Evolutionary conservation across 1,140 invertebrate genomes (phyloP).

Genomic region (Listronotus bonariensis): DNA sequence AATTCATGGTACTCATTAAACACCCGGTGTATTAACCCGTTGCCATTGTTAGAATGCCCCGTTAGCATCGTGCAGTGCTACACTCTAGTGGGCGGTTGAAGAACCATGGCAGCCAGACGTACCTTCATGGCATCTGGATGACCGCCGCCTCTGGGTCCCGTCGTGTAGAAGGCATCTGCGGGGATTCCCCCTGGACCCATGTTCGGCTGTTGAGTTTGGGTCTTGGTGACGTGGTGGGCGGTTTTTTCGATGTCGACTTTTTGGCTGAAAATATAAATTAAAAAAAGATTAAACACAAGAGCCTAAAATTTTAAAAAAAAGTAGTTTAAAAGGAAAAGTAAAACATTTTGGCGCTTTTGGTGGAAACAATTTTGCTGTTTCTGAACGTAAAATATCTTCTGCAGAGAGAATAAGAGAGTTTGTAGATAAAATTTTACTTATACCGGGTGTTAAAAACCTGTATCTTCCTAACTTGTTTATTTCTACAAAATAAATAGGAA

Average conservation of each 20-base stretch:
- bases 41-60: conserved; percentile 27
- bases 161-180: conserved; percentile 64
- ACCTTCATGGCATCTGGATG: conserved; percentile 72
- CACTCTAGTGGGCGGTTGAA: conserved; percentile 78
- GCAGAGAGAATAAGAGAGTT: too few species aligned
- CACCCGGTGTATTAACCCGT: not conserved
- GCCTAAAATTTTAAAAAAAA: too few species aligned
- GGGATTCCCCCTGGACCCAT: conserved; percentile 57
- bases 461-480: too few species aligned
- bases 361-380: too few species aligned
- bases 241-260: conserved; percentile 60
- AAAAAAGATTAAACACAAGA: too few species aligned
- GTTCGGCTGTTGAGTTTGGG: conserved; percentile 7
- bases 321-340: too few species aligned
- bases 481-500: too few species aligned
- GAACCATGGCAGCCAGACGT: conserved; percentile 76
- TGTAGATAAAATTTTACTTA: too few species aligned
- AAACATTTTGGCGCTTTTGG: too few species aligned
- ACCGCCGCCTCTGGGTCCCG: conserved; percentile 48
- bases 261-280: conserved; percentile 62
- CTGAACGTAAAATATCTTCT: too few species aligned
- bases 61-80: conserved; percentile 60
- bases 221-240: conserved; percentile 29
- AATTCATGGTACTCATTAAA: not conserved
- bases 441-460: too few species aligned